Conservation (phyloP, 2,797 vertebrate species). For the Rallus crepitans region DNA sequence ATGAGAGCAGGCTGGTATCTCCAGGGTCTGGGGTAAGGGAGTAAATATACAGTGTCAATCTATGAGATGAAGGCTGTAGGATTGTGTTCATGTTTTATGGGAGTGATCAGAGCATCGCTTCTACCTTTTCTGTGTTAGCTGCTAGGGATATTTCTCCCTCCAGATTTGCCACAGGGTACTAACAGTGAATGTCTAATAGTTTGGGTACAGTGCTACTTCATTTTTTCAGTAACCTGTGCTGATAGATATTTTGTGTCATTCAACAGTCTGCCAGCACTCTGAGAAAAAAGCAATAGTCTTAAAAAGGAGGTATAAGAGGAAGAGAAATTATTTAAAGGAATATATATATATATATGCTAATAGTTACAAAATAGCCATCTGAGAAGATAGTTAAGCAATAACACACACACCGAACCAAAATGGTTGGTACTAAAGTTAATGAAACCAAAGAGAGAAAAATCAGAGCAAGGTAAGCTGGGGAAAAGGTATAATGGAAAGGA, state of each 20-base stretch:
- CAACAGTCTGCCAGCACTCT: neutral
- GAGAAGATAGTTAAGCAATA: neutral
- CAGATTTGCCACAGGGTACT: neutral
- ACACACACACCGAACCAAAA: neutral
- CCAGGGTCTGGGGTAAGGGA: neutral
- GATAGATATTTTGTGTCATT: neutral
- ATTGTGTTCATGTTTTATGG: accelerated
- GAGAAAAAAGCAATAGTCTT: neutral
- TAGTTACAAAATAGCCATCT: neutral
- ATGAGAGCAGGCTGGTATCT: neutral
- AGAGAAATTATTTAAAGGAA: neutral
- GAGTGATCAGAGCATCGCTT: neutral
- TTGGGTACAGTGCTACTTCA: neutral
- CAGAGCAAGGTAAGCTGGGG: neutral
- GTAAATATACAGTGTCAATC: neutral
- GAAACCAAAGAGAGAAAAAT: neutral
- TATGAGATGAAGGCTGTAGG: neutral
- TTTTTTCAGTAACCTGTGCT: neutral
- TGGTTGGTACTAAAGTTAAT: neutral
- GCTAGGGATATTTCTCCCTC: neutral
- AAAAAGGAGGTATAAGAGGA: neutral
- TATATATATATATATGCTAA: neutral
- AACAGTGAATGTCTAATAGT: neutral
- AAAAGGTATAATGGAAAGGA: neutral
- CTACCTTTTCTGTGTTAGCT: neutral